Base-by-base conservation (phyloP, 2,113 vertebrate genomes). In the Casuarius casuarius region DNA sequence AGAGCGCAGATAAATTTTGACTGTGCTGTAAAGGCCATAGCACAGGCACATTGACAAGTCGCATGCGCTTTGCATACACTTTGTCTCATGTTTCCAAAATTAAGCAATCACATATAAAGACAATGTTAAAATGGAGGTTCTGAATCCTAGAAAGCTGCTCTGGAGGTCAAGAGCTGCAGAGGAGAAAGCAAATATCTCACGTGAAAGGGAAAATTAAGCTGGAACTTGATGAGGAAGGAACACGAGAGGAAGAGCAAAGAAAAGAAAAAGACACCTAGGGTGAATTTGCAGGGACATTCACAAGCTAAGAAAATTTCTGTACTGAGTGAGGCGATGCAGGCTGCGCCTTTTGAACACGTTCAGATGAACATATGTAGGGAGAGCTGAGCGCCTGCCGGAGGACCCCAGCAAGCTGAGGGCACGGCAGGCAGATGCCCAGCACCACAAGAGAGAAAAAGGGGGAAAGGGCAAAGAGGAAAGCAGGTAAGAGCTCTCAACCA, bases 1-100 rank as follows among this genome's bases (percentile, higher is more conserved):
- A 5, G 0, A 86, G 46, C 40, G 89, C 28, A 89, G 95, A 96
- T 94, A 95, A 97, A 91, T 72, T 78, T 22, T 48, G 61, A 46
- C 52, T 0, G 2, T 80, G 58, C 84, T 1, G 4, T 72, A 52
- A 58, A 90, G 87, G 52, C n/a, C 3, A 0, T 2, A 56, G 77
- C 54, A 28, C 1, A 44, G 48, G 12, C 3, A 6, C 35, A 71
- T 70, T 26, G 68, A 52, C 31, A 52, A 72, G 40, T 21, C 56
- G 23, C 42, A 56, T 0, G 1, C 4, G 3, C 5, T 68, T 56
- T 40, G 28, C 28, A 44, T 6, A 38, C 62, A 73, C 68, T 67
- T 77, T 86, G 74, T 38, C 70, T 52, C 28, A 33, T 4, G 5
- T 56, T 66, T 86, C 56, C 76, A 68, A 49, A 81, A 89, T 29